phyloP scores from a whole-genome alignment of 2,113 vertebrate species.

The Mormyrus iriodes region DNA sequence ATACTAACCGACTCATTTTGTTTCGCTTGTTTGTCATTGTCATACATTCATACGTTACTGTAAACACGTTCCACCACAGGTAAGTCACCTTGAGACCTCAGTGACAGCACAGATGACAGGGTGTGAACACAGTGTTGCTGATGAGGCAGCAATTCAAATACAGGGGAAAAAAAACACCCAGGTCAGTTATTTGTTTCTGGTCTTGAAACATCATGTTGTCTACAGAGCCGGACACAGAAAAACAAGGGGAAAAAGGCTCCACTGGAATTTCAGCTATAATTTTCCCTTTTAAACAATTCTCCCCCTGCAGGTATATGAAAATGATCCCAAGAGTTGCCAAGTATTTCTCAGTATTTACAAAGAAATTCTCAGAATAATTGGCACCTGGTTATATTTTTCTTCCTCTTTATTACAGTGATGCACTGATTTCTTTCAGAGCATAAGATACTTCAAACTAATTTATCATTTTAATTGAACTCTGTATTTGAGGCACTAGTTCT shows the following conservation, averaged over 20 bases:
- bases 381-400: neutral
- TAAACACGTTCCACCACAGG: neutral
- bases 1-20: neutral
- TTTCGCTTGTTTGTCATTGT: neutral
- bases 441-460: neutral
- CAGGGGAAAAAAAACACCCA: neutral
- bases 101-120: neutral
- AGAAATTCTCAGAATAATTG: neutral
- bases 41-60: too few relatives aligned
- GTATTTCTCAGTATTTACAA: neutral
- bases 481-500: neutral
- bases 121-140: neutral
- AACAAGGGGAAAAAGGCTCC: neutral
- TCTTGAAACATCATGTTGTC: neutral
- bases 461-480: neutral
- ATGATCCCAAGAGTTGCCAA: neutral
- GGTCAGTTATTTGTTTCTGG: neutral
- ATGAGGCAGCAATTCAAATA: neutral
- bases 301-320: neutral
- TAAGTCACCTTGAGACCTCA: neutral
- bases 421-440: neutral
- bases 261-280: neutral
- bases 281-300: neutral
- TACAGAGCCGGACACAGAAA: neutral
- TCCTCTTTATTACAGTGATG: neutral